These are phyloP conservation scores for Propithecus deckenii DNA, from an alignment of 2,797 vertebrate genomes.

Conservation along the genomic window DNA sequence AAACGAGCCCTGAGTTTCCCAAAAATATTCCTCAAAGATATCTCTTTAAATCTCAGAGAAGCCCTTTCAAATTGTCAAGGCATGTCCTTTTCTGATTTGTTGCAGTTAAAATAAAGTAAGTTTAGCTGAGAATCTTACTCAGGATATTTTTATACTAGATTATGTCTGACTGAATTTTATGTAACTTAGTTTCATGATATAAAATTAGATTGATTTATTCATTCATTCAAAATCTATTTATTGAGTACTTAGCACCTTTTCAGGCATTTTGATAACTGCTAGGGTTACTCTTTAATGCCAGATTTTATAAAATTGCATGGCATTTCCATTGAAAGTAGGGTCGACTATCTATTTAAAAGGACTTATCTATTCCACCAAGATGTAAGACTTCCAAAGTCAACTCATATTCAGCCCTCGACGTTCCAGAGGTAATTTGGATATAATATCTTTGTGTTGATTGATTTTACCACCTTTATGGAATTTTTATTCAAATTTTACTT, in stretches of 20 bases:
- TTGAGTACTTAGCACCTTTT: background rate
- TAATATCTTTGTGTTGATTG: background rate
- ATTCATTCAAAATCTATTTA: slow-evolving; percentile 11
- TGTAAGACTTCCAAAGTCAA: background rate
- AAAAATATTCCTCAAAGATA: slow-evolving; percentile 34
- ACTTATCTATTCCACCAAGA: background rate
- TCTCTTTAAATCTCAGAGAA: slow-evolving; percentile 18
- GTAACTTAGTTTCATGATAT: background rate
- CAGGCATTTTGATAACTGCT: background rate
- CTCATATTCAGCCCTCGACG: background rate
- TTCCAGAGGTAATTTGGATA: background rate
- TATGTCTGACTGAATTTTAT: background rate
- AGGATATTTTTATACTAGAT: background rate
- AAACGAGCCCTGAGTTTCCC: background rate
- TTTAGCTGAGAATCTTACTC: background rate
- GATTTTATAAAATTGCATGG: slow-evolving; percentile 5
- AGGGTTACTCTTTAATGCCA: background rate
- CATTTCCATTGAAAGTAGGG: background rate
- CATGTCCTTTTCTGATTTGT: slow-evolving; percentile 19
- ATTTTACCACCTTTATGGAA: background rate
- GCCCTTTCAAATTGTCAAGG: background rate
- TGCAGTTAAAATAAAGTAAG: slow-evolving; percentile 1
- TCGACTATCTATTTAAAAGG: background rate
- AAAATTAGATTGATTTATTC: background rate
- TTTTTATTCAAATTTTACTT: slow-evolving; percentile 28